Evolutionary conservation across 2,113 vertebrate genomes (phyloP).

Genomic region (Polypterus senegalus): DNA sequence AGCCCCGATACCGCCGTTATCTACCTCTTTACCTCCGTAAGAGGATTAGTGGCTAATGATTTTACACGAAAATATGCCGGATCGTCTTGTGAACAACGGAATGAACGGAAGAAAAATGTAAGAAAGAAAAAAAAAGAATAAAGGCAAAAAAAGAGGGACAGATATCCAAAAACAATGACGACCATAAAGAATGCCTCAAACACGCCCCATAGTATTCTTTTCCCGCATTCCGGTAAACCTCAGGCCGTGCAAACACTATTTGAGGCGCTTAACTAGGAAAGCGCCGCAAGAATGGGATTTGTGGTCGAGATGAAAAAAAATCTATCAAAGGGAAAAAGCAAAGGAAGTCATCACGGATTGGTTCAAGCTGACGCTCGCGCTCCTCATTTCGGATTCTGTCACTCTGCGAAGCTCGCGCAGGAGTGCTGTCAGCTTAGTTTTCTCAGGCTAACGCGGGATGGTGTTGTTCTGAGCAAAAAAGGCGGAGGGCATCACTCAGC

Average conservation of each 20-base stretch:
- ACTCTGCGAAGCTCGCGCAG: slow-evolving; percentile 15
- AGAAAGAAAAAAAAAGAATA: background rate
- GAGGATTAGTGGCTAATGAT: slow-evolving; percentile 4
- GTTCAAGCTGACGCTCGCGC: slow-evolving; percentile 20
- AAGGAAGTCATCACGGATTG: slow-evolving; percentile 26
- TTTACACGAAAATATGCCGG: background rate
- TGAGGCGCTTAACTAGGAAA: slow-evolving; percentile 15
- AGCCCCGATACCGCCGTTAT: background rate
- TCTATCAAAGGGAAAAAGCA: slow-evolving; percentile 17
- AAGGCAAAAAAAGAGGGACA: background rate
- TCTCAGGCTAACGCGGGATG: slow-evolving; percentile 6
- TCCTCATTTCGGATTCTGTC: slow-evolving; percentile 14
- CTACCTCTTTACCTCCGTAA: slow-evolving; percentile 13
- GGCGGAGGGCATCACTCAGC: background rate
- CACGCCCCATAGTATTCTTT: background rate
- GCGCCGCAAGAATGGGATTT: slow-evolving; percentile 6
- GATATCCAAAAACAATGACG: background rate
- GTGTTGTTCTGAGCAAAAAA: slow-evolving; percentile 7
- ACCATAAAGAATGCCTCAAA: background rate
- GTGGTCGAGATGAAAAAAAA: slow-evolving; percentile 5
- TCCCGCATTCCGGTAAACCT: background rate
- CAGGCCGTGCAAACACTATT: background rate
- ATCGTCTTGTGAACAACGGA: background rate
- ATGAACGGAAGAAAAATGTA: background rate
- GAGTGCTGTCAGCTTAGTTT: slow-evolving; percentile 17